Evolutionary conservation across 2,113 vertebrate genomes (phyloP), one percentile per base, ranked within the genome.

Genomic region (Marcusenius ussheri): DNA sequence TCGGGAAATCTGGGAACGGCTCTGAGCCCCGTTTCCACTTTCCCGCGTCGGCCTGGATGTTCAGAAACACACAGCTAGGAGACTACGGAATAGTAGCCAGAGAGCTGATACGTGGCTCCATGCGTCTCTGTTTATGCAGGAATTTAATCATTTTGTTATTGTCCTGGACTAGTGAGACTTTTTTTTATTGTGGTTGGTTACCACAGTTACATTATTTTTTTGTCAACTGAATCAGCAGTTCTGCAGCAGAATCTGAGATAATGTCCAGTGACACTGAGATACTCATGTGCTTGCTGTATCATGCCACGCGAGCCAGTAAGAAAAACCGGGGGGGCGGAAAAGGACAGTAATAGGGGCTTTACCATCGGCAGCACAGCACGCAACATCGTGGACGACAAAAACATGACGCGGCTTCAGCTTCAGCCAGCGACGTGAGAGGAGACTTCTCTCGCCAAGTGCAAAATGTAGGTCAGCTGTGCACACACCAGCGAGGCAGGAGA

Each of bases 111-210:
- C 35, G 77, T 83, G 66, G 89, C 89, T 88, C 74, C 51, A 56
- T 74, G 51, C 91, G 90, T 91, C 91, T 90, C 88, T 90, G 90
- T 90, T 91, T 91, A 90, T 77, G 90, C 91, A 92, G 91, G 91
- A 93, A 94, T 92, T 90, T 89, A 92, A 93, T 92, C 35, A 91
- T 92, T 92, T 90, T 93, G 91, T 92, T 93, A 93, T 93, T 93
- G 90, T 90, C 58, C 90, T 47, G 80, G 89, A 86, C 90, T 53
- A 91, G 91, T 70, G 89, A 91, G 91, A 91, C 89, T 70, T 92
- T 93, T 50, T 92, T 92, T 92, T 92, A 92, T 92, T 92, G 88
- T 80, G 90, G 86, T 87, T 88, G 9, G 92, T 93, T 92, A 92
- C 92, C 90, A 35, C 83, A 91, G 91, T 77, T 92, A 91, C 90